Percentiles rank a stretch among this genome's conserved stretches.
Evolutionary conservation across 1,140 invertebrate genomes (phyloP).

Genomic region (Cecropterus lyciades): DNA sequence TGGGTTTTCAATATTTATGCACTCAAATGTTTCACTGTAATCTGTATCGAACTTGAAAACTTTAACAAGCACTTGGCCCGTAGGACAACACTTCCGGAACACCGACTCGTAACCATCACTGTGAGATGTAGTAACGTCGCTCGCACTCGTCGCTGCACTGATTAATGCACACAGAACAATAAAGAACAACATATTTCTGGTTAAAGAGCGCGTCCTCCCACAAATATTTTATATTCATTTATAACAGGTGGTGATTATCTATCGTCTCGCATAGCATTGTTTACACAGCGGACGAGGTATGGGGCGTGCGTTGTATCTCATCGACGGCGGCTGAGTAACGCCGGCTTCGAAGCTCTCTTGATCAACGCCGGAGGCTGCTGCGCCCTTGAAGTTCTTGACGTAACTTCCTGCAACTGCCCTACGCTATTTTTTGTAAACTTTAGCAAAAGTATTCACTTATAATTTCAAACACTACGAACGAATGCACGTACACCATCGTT

Average conservation of each 20-base stretch:
- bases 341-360: constrained; percentile 41
- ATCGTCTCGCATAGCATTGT: constrained; percentile 63
- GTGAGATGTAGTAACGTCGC: constrained; percentile 38
- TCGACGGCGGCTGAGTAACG: constrained; percentile 60
- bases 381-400: constrained; percentile 58
- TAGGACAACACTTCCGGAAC: constrained; percentile 69
- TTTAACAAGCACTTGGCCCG: constrained; percentile 60
- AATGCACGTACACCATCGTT: background rate
- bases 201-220: constrained; percentile 33
- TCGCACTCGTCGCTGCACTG: constrained; percentile 31
- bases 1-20: constrained; percentile 48
- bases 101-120: constrained; percentile 36
- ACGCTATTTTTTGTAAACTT: background rate
- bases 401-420: constrained; percentile 40
- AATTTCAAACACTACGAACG: constrained; percentile 5
- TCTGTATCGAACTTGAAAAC: constrained; percentile 45
- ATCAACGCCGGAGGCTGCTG: constrained; percentile 59
- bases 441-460: background rate
- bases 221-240: constrained; percentile 50
- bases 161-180: constrained; percentile 50
- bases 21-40: constrained; percentile 51
- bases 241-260: constrained; percentile 66
- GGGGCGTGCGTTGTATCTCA: constrained; percentile 58
- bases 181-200: constrained; percentile 52
- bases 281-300: constrained; percentile 49